Evolutionary conservation across 2,113 vertebrate species (phyloP), one percentile per base, ranked within the genome.

Genomic region (Ancistrus triradiatus): DNA sequence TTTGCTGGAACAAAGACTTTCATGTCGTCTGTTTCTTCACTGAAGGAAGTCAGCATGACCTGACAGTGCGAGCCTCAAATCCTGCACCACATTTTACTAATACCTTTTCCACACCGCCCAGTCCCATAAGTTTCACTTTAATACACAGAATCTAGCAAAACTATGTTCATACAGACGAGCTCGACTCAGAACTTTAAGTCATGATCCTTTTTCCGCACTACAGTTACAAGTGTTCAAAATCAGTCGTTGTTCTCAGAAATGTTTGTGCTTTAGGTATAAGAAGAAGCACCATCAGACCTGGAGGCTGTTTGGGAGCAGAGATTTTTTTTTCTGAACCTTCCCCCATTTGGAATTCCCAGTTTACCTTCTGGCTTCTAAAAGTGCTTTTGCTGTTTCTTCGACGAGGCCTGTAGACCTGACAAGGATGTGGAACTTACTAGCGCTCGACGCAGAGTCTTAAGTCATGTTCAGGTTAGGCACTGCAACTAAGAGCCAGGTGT

Each of bases 111-210:
- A 11, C 21, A 9, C 42, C 49, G 14, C 37, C 17, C 63, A 27
- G 44, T 73, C 75, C 72, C 65, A 53, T 61, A 69, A 71, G 72
- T 64, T 51, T 74, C 48, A 49, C 52, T 68, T 73, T 73, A 61
- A 55, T 63, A 60, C 67, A 64, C 46, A 60, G 46, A 59, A 69
- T 49, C 49, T 49, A 15, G 27, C 28, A 24, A 35, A 27, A 35
- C 50, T 48, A 65, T 22, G 18, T 63, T 71, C 68, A 2, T 59
- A 66, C 61, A 66, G 66, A 73, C 43, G 59, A 48, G 27, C 35
- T 64, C 67, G 75, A 72, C 69, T 74, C 66, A 63, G 46, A 56
- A 48, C 52, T 61, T 67, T 53, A 63, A 52, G 42, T 67, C 63
- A 46, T 25, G 35, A n/a, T n/a, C n/a, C n/a, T n/a, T n/a, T n/a